These are phyloP conservation scores for Troides oblongomaculatus DNA, from an alignment of 2,888 invertebrate species.

Conservation along the genomic window DNA sequence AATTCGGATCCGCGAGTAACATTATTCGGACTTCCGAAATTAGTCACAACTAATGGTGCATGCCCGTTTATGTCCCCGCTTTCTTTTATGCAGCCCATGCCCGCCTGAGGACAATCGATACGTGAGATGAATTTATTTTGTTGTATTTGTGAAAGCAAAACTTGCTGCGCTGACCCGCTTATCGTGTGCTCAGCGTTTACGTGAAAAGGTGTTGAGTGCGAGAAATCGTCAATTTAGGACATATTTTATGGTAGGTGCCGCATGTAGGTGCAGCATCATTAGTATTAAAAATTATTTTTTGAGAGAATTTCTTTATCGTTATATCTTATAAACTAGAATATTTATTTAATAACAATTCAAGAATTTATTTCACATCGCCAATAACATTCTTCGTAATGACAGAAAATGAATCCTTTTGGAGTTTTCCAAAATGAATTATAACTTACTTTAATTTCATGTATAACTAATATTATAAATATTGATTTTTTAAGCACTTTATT, in stretches of 20 bases:
- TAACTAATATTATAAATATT: background rate
- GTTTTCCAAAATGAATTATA: background rate
- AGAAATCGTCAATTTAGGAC: constrained; percentile 71
- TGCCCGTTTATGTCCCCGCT: constrained; percentile 70
- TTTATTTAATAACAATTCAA: too few species aligned
- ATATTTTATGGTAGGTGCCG: constrained; percentile 35
- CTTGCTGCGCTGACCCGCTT: constrained; percentile 75
- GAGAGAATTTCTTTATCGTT: background rate
- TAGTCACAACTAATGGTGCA: constrained; percentile 49
- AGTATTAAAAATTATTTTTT: background rate
- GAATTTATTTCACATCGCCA: too few species aligned
- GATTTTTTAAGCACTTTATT: constrained; percentile 5
- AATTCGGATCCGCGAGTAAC: background rate
- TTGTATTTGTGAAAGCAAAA: constrained; percentile 79
- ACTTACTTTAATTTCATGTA: background rate
- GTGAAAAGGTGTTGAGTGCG: constrained; percentile 68
- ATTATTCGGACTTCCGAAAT: constrained; percentile 52
- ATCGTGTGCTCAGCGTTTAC: constrained; percentile 65
- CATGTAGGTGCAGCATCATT: too few species aligned
- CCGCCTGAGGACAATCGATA: constrained; percentile 76
- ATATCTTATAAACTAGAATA: background rate
- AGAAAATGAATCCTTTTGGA: too few species aligned
- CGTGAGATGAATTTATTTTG: constrained; percentile 80
- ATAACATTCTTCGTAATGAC: too few species aligned
- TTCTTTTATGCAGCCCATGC: constrained; percentile 76